Evolutionary conservation across 2,797 vertebrate genomes (phyloP).

Genomic region (Sebastes steindachneri): DNA sequence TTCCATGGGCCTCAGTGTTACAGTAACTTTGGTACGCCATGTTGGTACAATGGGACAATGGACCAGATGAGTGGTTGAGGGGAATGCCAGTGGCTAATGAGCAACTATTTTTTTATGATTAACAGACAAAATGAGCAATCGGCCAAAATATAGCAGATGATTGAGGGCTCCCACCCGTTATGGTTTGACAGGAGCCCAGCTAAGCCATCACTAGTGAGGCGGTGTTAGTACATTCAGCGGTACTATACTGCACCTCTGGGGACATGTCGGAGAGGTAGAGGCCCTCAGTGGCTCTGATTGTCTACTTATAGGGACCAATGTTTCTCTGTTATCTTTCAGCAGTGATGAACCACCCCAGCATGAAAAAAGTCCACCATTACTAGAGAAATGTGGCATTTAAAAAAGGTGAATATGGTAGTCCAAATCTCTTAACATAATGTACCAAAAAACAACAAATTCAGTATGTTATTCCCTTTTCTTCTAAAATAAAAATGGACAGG

Average conservation of each 20-base stretch:
- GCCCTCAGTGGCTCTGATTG: slow-evolving; percentile 78
- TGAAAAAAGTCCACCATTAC: background rate
- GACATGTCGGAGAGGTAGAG: slow-evolving; percentile 71
- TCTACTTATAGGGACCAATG: slow-evolving; percentile 70
- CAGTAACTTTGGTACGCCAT: slow-evolving; percentile 68
- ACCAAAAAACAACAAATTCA: background rate
- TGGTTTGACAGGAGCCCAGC: slow-evolving; percentile 60
- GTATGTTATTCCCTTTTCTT: background rate
- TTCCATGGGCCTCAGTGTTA: slow-evolving; percentile 45
- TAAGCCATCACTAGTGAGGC: slow-evolving; percentile 83
- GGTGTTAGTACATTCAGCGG: slow-evolving; percentile 79
- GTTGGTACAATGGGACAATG: slow-evolving; percentile 44
- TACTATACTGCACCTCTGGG: slow-evolving; percentile 75
- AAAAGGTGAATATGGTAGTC: slow-evolving; percentile 21
- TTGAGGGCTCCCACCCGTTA: slow-evolving; percentile 51
- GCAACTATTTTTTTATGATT: slow-evolving; percentile 35
- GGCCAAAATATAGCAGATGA: slow-evolving; percentile 59
- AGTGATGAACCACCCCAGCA: slow-evolving; percentile 39
- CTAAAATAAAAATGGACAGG: slow-evolving; percentile 12
- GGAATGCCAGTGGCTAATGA: slow-evolving; percentile 49
- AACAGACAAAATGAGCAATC: slow-evolving; percentile 58
- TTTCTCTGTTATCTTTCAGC: slow-evolving; percentile 62
- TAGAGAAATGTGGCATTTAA: slow-evolving; percentile 36
- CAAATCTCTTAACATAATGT: background rate
- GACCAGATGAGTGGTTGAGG: slow-evolving; percentile 41